A percentile compares a stretch with the other conserved stretches of the same genome.
phyloP scores from a whole-genome alignment of 92 coral and sea anemone genomes.

The Epizoanthus illoricatus region DNA sequence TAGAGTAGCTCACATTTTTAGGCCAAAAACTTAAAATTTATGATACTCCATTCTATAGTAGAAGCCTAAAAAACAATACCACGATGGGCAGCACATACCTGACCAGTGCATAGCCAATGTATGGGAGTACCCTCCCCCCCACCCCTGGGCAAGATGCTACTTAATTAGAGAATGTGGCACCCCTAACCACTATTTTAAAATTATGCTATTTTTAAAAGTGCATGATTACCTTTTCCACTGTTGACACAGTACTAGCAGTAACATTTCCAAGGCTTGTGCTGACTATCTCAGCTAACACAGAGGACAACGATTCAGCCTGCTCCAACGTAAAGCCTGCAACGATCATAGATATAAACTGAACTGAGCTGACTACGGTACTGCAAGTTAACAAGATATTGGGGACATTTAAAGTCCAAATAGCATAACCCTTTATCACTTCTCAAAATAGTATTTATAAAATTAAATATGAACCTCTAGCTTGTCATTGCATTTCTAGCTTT shows the following conservation, averaged over 20 bases:
- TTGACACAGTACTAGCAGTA: slow-evolving; percentile 73
- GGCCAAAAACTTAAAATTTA: too few relatives aligned
- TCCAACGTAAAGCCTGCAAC: slow-evolving; percentile 71
- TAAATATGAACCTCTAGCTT: neutral
- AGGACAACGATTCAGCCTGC: slow-evolving; percentile 88
- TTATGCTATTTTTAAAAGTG: neutral
- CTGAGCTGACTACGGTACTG: neutral
- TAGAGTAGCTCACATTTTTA: too few relatives aligned
- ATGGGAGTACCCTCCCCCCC: neutral
- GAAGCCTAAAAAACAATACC: too few relatives aligned
- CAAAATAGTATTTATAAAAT: neutral
- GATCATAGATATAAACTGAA: neutral
- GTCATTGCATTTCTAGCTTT: too few relatives aligned
- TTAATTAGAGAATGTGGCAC: neutral
- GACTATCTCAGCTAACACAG: slow-evolving; percentile 78
- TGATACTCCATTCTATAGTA: too few relatives aligned
- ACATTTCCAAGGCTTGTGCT: slow-evolving; percentile 70
- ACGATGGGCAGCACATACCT: too few relatives aligned
- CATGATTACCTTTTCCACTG: slow-evolving; percentile 79
- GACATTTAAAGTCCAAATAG: too few relatives aligned
- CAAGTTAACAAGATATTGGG: too few relatives aligned
- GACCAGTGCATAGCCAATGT: too few relatives aligned
- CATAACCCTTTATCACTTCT: neutral
- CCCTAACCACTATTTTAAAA: neutral
- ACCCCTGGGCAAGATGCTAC: neutral